phyloP scores from a whole-genome alignment of 2,888 invertebrate species.

The Lasioglossum zephyrum region DNA sequence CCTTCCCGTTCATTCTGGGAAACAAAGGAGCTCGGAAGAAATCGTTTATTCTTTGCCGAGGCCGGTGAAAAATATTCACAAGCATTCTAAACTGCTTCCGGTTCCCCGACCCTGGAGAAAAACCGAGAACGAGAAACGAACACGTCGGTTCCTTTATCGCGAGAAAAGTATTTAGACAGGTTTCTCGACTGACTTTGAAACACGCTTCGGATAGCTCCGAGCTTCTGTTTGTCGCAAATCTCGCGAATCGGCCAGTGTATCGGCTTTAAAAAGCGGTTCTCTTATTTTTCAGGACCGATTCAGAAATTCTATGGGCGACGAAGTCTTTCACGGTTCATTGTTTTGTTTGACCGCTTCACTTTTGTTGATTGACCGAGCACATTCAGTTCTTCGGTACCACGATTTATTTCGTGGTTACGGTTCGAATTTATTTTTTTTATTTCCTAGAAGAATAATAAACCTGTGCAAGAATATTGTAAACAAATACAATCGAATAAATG shows the following conservation, averaged over 20 bases:
- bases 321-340: neutral
- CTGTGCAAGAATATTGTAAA: no score
- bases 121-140: neutral
- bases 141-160: neutral
- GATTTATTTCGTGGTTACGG: no score
- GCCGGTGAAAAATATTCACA: conserved; percentile 21
- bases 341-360: neutral
- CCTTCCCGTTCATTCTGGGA: neutral
- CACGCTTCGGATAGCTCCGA: neutral
- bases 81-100: conserved; percentile 10
- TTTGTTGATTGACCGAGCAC: neutral
- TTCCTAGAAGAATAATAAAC: no score
- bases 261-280: neutral
- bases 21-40: conserved; percentile 10
- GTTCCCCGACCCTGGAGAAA: conserved; percentile 3
- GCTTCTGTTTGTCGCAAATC: neutral
- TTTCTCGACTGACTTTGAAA: conserved; percentile 20
- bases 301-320: neutral
- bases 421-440: no score
- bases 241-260: neutral
- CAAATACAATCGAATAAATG: no score
- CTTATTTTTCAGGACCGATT: neutral
- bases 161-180: conserved; percentile 47
- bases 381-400: no score
- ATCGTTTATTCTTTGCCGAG: neutral